Evolutionary conservation across 2,797 vertebrate species (phyloP).

Genomic region (Karalla daura): DNA sequence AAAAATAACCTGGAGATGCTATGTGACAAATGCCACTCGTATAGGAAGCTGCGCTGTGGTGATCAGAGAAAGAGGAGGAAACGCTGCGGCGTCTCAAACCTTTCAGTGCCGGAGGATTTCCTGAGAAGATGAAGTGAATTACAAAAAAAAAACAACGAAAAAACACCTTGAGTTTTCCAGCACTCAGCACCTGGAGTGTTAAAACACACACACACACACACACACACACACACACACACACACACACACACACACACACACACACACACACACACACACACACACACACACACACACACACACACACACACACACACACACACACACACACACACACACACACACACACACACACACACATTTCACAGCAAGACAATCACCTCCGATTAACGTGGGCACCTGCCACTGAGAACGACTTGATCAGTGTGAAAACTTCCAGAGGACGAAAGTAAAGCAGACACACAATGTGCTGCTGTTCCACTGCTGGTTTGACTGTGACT

Average conservation of each 20-base stretch:
- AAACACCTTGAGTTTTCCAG: too few relatives aligned
- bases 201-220: too few relatives aligned
- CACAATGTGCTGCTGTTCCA: constrained; percentile 37
- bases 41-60: not conserved
- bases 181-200: too few relatives aligned
- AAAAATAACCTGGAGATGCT: not conserved
- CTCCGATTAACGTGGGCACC: constrained; percentile 33
- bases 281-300: too few relatives aligned
- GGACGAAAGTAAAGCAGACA: constrained; percentile 57
- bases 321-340: too few relatives aligned
- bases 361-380: constrained; percentile 22
- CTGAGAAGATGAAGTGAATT: too few relatives aligned
- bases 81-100: not conserved
- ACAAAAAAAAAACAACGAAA: not conserved
- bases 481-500: constrained; percentile 20
- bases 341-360: not conserved
- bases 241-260: too few relatives aligned
- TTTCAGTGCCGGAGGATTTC: not conserved
- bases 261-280: too few relatives aligned
- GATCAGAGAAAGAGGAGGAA: constrained; percentile 10
- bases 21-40: constrained; percentile 5
- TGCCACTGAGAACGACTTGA: constrained; percentile 45
- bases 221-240: too few relatives aligned
- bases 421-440: constrained; percentile 49
- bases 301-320: too few relatives aligned